A percentile compares a stretch with the other conserved stretches of the same genome.
phyloP scores from a whole-genome alignment of 2,113 vertebrate genomes.

The Lota lota region DNA sequence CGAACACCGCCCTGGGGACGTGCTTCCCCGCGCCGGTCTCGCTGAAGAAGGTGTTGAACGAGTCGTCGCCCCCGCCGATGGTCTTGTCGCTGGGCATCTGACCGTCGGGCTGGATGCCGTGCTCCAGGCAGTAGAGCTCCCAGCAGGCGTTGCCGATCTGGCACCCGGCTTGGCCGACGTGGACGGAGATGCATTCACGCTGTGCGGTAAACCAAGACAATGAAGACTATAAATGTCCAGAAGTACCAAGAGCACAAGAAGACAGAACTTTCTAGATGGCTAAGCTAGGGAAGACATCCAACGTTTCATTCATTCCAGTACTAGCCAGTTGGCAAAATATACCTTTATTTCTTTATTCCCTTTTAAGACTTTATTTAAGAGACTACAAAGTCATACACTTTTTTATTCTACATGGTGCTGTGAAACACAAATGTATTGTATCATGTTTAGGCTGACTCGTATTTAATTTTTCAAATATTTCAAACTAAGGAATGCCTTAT shows the following conservation, averaged over 20 bases:
- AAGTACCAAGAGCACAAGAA: neutral
- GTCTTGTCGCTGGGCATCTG: conserved; percentile 70
- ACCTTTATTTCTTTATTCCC: no score
- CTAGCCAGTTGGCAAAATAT: no score
- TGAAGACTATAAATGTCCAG: neutral
- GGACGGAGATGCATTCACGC: conserved; percentile 2
- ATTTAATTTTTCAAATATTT: no score
- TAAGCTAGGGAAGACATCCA: no score
- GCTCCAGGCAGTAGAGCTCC: conserved; percentile 89
- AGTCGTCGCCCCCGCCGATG: conserved; percentile 66
- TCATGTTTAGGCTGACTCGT: no score
- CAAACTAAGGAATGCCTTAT: no score
- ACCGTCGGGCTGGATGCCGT: conserved; percentile 77
- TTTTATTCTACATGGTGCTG: neutral
- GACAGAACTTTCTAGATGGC: no score
- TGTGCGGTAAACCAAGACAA: neutral
- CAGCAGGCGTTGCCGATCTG: conserved; percentile 89
- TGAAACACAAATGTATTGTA: no score
- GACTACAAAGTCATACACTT: no score
- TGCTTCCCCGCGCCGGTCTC: conserved; percentile 72
- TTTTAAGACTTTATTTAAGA: neutral
- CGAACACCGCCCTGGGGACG: conserved; percentile 65
- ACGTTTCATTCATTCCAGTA: no score
- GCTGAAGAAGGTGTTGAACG: conserved; percentile 72
- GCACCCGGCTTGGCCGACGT: conserved; percentile 69